phyloP scores from a whole-genome alignment of 2,113 vertebrate species.

The Phocoena phocoena region DNA sequence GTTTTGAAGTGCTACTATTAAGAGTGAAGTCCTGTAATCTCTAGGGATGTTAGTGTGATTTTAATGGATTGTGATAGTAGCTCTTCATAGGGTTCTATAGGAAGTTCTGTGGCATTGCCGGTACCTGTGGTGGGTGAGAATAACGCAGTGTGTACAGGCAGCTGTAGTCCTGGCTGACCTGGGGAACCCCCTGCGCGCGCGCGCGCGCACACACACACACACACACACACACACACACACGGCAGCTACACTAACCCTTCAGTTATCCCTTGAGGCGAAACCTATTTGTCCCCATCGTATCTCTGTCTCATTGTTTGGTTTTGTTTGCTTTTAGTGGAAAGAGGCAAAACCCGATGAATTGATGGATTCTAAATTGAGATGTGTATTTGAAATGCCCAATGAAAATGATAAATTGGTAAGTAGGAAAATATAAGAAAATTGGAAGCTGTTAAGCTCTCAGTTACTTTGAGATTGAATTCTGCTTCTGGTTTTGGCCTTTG shows the following conservation, averaged over 20 bases:
- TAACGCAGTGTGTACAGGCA: no score
- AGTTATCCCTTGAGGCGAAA: not conserved
- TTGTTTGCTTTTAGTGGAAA: conserved; percentile 93
- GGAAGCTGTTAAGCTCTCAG: not conserved
- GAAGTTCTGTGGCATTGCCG: not conserved
- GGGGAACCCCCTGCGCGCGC: not conserved
- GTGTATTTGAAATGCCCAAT: conserved; percentile 97
- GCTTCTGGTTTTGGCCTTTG: not conserved
- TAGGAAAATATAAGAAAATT: conserved; percentile 58
- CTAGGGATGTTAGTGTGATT: not conserved
- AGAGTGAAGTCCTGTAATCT: not conserved
- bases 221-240: no score
- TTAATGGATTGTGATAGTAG: not conserved
- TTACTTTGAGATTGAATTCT: not conserved
- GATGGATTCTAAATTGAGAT: conserved; percentile 99
- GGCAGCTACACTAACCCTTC: not conserved
- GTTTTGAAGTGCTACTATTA: not conserved
- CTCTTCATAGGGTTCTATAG: not conserved
- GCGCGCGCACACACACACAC: rapidly evolving
- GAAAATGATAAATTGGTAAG: conserved; percentile 99
- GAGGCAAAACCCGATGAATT: conserved; percentile 98
- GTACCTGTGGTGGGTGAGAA: no score
- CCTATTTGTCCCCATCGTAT: not conserved
- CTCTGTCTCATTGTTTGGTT: conserved; percentile 29
- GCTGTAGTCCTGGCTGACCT: not conserved